Evolutionary conservation across 2,797 vertebrate genomes (phyloP).

Genomic region (Luscinia luscinia): DNA sequence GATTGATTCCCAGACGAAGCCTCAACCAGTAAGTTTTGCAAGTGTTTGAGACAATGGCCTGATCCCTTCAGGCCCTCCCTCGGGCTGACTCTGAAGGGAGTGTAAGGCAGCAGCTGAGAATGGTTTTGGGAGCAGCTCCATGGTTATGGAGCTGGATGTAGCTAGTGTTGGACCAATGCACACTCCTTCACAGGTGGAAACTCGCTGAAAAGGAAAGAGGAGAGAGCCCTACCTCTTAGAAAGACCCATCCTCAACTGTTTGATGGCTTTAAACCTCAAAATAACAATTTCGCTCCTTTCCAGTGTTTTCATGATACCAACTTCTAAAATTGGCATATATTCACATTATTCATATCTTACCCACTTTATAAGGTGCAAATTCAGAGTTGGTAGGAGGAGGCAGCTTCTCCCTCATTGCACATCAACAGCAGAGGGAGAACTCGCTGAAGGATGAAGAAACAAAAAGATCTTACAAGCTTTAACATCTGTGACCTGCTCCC

Average conservation of each 20-base stretch:
- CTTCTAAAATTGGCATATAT: background rate
- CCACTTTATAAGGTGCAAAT: background rate
- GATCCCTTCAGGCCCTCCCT: background rate
- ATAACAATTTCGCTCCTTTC: background rate
- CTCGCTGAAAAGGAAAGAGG: background rate
- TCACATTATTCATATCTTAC: background rate
- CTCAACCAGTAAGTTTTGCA: background rate
- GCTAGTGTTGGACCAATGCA: background rate
- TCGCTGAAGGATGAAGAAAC: background rate
- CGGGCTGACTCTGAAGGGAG: background rate
- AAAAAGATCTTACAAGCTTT: background rate
- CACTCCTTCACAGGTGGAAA: background rate
- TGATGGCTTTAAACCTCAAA: background rate
- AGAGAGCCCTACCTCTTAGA: background rate
- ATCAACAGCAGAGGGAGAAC: background rate
- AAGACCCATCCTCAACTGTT: background rate
- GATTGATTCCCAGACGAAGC: background rate
- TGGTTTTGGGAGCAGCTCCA: background rate
- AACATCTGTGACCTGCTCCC: background rate
- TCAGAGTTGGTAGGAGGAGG: background rate
- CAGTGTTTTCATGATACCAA: background rate
- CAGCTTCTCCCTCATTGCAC: accelerated
- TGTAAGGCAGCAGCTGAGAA: background rate
- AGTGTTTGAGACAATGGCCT: background rate
- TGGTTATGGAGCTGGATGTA: background rate